Conservation (phyloP, 2,888 invertebrate genomes). For the Perdita meconis region DNA sequence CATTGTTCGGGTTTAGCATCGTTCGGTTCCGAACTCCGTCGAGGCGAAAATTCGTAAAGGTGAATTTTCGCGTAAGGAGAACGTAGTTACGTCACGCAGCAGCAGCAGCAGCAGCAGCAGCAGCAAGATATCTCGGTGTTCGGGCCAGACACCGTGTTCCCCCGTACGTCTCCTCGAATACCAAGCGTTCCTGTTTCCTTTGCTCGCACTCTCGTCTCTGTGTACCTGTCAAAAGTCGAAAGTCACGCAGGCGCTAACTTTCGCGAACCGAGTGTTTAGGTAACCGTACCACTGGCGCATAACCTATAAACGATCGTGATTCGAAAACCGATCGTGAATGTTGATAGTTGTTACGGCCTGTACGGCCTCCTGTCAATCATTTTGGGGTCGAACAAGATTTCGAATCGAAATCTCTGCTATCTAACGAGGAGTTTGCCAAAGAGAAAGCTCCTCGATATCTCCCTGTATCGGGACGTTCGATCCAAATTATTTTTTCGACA, state of each 20-base stretch:
- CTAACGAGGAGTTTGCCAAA: slow-evolving; percentile 27
- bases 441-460: slow-evolving; percentile 2
- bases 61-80: slow-evolving; percentile 55
- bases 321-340: slow-evolving; percentile 64
- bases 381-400: slow-evolving; percentile 42
- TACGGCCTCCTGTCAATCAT: slow-evolving; percentile 53
- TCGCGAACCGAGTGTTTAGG: slow-evolving; percentile 45
- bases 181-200: slow-evolving; percentile 58
- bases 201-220: slow-evolving; percentile 42
- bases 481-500: slow-evolving; percentile 63
- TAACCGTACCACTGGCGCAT: slow-evolving; percentile 54
- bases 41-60: slow-evolving; percentile 45
- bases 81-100: slow-evolving; percentile 71
- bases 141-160: slow-evolving; percentile 49
- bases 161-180: slow-evolving; percentile 62
- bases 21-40: slow-evolving; percentile 48
- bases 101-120: too few species aligned
- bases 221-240: slow-evolving; percentile 54
- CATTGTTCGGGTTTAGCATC: slow-evolving; percentile 57
- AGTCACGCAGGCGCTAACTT: slow-evolving; percentile 63
- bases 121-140: slow-evolving; percentile 62
- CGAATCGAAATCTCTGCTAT: slow-evolving; percentile 27
- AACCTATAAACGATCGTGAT: slow-evolving; percentile 66
- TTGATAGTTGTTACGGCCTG: slow-evolving; percentile 57
- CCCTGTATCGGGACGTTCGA: slow-evolving; percentile 46